These are phyloP conservation scores for Protomyctophum bolini DNA, from an alignment of 2,113 vertebrate genomes.

Conservation along the genomic window DNA sequence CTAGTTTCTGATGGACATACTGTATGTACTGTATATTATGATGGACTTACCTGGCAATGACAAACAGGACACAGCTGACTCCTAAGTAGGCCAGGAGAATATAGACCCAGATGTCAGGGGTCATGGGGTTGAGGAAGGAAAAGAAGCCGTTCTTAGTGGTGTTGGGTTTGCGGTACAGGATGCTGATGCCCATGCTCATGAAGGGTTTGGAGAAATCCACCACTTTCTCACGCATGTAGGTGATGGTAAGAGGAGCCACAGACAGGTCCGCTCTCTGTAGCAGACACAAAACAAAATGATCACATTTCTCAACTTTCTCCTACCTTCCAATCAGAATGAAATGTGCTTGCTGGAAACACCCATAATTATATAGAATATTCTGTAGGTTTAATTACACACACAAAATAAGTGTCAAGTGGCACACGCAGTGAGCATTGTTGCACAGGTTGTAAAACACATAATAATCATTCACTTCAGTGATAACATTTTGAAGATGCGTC, in stretches of 20 bases:
- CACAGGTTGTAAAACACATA: no score
- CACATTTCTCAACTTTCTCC: no score
- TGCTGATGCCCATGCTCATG: slow-evolving; percentile 97
- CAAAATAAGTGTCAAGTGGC: no score
- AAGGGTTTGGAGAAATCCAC: slow-evolving; percentile 99
- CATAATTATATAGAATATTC: no score
- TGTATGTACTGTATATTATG: not conserved
- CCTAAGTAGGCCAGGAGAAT: slow-evolving; percentile 97
- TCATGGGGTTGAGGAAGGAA: slow-evolving; percentile 97
- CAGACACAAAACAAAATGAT: not conserved
- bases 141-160: slow-evolving; percentile 96
- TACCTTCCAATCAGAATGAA: no score
- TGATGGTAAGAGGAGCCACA: slow-evolving; percentile 96
- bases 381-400: no score
- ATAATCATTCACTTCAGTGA: no score
- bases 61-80: slow-evolving; percentile 98
- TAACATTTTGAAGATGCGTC: not conserved
- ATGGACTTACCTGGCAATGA: slow-evolving; percentile 92
- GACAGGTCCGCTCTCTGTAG: slow-evolving; percentile 94
- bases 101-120: slow-evolving; percentile 99
- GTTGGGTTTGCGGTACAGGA: slow-evolving; percentile 95
- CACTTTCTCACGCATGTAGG: slow-evolving; percentile 92
- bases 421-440: no score
- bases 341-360: no score
- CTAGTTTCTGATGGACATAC: slow-evolving; percentile 4